These are phyloP conservation scores for Listronotus oregonensis DNA, from an alignment of 1,140 invertebrate species.

Conservation along the genomic window DNA sequence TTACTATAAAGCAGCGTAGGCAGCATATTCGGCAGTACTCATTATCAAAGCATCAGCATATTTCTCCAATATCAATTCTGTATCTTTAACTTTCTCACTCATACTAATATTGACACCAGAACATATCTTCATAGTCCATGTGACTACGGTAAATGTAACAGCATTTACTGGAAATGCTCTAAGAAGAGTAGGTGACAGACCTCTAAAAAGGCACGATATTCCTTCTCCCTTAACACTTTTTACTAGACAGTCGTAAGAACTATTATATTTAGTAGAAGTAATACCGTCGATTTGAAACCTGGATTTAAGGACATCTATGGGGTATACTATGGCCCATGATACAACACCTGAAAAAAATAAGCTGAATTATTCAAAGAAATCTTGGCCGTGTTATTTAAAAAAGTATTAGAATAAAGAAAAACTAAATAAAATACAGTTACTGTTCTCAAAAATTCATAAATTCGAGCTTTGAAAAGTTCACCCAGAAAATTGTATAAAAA, in stretches of 20 bases:
- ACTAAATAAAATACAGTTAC: too few relatives aligned
- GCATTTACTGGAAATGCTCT: conserved; percentile 93
- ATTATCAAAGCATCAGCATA: conserved; percentile 21
- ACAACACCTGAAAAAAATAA: conserved; percentile 63
- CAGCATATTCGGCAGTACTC: conserved; percentile 15
- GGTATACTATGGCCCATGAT: conserved; percentile 87
- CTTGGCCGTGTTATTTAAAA: too few relatives aligned
- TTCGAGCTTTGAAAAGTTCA: too few relatives aligned
- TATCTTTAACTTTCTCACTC: conserved; percentile 5
- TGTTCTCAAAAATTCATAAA: too few relatives aligned
- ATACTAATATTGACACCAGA: conserved; percentile 6
- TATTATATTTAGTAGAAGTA: conserved; percentile 63
- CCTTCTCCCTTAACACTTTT: conserved; percentile 74
- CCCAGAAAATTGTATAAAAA: too few relatives aligned
- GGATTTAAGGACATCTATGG: conserved; percentile 89
- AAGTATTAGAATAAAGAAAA: too few relatives aligned
- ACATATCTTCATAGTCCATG: conserved; percentile 67
- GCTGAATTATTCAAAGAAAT: background rate
- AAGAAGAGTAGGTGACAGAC: conserved; percentile 76
- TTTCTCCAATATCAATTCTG: conserved; percentile 15
- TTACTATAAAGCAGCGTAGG: too few relatives aligned
- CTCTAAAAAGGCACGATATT: conserved; percentile 67
- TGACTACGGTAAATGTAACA: conserved; percentile 84
- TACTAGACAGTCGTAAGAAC: conserved; percentile 72
- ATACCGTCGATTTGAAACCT: conserved; percentile 79